Evolutionary conservation across 2,888 invertebrate species (phyloP), one percentile per base, ranked within the genome.

Genomic region (Cabera pusaria): DNA sequence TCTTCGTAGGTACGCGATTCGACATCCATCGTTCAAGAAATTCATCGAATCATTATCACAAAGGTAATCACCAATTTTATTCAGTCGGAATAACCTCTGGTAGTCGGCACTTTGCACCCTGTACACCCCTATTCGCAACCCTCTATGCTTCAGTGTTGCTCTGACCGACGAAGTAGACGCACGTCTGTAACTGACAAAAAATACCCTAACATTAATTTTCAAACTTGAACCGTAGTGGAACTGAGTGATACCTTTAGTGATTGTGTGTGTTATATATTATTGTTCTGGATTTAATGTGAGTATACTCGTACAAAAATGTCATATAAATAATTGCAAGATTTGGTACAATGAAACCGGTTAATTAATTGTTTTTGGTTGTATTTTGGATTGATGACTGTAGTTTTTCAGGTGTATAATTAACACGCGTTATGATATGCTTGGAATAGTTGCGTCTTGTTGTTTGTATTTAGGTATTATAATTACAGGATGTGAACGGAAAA

Each of bases 21-120:
- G 22, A 42, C 36, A 36, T 12, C 14, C 14, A 31, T 29, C 31
- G 25, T 42, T 8, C 11, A 18, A 29, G 25, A 25, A 24, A 14
- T 34, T 32, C 14, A 7, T 23, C 29, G 29, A 35, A 31, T 42
- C 35, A 42, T 50, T 55, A 58, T 55, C 38, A 58, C 51, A 51
- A 41, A 43, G 44, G 55, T 58, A 60, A 63, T 63, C 54, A 62
- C 56, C 57, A 55, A 63, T 63, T 44, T 42, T 36, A 43, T 52
- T 44, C 50, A 59, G 52, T 50, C 41, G 53, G 49, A 49, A 50
- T 57, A 52, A 58, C 59, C 61, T 61, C 47, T 44, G 51, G 52
- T 50, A 39, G 39, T 34, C 43, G 51, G 45, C 40, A 49, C 52
- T 65, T 66, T 45, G 52, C 56, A 59, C 57, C 59, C 61, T 2